Evolutionary conservation across 2,888 invertebrate genomes (phyloP), one percentile per base, ranked within the genome.

Genomic region (Lysandra coridon): DNA sequence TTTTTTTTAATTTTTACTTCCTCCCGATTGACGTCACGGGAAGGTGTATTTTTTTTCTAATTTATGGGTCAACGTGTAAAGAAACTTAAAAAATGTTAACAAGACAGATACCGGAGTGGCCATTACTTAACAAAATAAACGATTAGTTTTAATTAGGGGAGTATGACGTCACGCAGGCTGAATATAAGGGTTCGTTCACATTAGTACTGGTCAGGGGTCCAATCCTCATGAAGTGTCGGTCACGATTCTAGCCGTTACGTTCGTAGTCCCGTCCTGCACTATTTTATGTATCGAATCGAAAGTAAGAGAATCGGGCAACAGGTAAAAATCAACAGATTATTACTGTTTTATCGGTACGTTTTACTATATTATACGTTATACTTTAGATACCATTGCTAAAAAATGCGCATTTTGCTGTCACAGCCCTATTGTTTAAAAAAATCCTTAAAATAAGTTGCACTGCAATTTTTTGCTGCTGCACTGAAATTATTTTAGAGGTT

Each of bases 71-170:
- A 69, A 5, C 69, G 69, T 69, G 69, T 69, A 69, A 33, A 69
- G 69, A 69, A 69, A 69, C 69, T 69, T 69, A 69, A 37, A 69
- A 69, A 69, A 69, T 69, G 69, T 69, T 69, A 69, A 69, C 69
- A 69, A 69, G 69, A 33, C 69, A 69, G 33, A 69, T 37, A 69
- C 69, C 30, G 17, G 33, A 37, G 33, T 69, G 33, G 69, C 17
- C 69, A 69, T 69, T 69, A 69, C 69, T 69, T 69, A 69, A 69
- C 69, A 69, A 69, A 69, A 69, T 69, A 69, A 69, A 69, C 69
- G 69, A 37, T 69, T 69, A 69, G 69, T 69, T 69, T 69, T 69
- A 69, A 69, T 69, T 69, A 69, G 33, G 69, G 33, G 14, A 37
- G 14, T 69, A 69, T 69, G 69, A 69, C 69, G 69, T 69, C 69